Evolutionary conservation across 2,888 invertebrate genomes (phyloP).

Genomic region (Heliconius hortense): DNA sequence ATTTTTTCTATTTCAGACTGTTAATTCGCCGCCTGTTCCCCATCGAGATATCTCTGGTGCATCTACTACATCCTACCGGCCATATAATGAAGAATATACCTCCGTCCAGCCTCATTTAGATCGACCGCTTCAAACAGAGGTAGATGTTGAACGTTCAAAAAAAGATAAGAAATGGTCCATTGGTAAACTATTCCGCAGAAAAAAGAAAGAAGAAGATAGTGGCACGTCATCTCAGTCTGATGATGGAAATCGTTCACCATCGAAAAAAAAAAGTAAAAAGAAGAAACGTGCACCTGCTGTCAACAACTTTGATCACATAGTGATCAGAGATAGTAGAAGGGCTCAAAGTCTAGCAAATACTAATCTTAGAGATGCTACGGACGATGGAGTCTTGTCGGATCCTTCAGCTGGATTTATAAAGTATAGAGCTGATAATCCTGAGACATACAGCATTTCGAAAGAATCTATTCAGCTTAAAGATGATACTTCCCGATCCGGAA

Average conservation of each 20-base stretch:
- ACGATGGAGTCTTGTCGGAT: conserved; percentile 82
- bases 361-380: conserved; percentile 63
- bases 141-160: conserved; percentile 70
- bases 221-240: conserved; percentile 81
- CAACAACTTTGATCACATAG: conserved; percentile 86
- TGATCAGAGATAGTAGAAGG: conserved; percentile 78
- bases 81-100: conserved; percentile 72
- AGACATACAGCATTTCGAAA: conserved; percentile 64
- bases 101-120: conserved; percentile 66
- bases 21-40: conserved; percentile 76
- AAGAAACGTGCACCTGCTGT: conserved; percentile 79
- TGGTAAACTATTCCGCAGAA: conserved; percentile 88
- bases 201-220: conserved; percentile 85
- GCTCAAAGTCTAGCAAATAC: conserved; percentile 76
- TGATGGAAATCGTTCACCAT: conserved; percentile 68
- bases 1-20: conserved; percentile 71
- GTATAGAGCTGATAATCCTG: conserved; percentile 68
- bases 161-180: conserved; percentile 91
- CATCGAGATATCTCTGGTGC: conserved; percentile 68
- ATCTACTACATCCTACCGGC: conserved; percentile 61
- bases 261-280: conserved; percentile 75
- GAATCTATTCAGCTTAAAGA: conserved; percentile 70
- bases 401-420: conserved; percentile 79
- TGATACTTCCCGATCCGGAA: conserved; percentile 66
- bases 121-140: conserved; percentile 59